Evolutionary conservation across 1,140 invertebrate species (phyloP).

Genomic region (Trachymyrmex septentrionalis): DNA sequence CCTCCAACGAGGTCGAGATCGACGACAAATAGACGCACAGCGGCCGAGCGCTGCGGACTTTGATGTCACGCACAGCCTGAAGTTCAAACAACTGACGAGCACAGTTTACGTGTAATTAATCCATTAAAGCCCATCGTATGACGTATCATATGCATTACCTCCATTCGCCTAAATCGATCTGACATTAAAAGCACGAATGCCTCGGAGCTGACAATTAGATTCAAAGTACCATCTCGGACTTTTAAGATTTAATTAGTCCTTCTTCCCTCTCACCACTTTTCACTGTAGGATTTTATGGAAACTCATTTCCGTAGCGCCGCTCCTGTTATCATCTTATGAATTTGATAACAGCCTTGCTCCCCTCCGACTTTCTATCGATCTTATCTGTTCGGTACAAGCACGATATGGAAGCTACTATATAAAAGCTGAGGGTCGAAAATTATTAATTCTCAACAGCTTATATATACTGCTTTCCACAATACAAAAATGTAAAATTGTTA

Average conservation of each 20-base stretch:
- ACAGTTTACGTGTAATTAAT: conserved; percentile 50
- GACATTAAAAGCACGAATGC: not conserved
- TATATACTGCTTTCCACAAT: not conserved
- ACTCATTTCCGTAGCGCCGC: not conserved
- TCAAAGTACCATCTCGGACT: not conserved
- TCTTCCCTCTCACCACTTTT: not conserved
- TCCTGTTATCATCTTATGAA: conserved; percentile 11
- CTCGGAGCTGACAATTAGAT: not conserved
- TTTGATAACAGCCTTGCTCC: conserved; percentile 38
- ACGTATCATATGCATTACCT: not conserved
- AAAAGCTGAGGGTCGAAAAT: not conserved
- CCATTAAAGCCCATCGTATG: conserved; percentile 11
- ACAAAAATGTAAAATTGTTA: conserved; percentile 17
- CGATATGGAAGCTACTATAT: not conserved
- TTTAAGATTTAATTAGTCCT: not conserved
- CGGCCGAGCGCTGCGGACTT: conserved; percentile 41
- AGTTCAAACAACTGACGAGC: conserved; percentile 51
- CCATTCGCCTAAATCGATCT: not conserved
- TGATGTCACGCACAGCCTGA: conserved; percentile 59
- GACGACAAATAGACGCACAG: conserved; percentile 39
- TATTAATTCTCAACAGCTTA: not conserved
- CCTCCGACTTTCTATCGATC: conserved; percentile 20
- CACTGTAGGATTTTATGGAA: not conserved
- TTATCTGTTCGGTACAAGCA: not conserved
- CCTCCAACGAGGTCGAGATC: conserved; percentile 40